These are phyloP conservation scores for Aricia agestis DNA, from an alignment of 1,140 invertebrate species.

Conservation along the genomic window DNA sequence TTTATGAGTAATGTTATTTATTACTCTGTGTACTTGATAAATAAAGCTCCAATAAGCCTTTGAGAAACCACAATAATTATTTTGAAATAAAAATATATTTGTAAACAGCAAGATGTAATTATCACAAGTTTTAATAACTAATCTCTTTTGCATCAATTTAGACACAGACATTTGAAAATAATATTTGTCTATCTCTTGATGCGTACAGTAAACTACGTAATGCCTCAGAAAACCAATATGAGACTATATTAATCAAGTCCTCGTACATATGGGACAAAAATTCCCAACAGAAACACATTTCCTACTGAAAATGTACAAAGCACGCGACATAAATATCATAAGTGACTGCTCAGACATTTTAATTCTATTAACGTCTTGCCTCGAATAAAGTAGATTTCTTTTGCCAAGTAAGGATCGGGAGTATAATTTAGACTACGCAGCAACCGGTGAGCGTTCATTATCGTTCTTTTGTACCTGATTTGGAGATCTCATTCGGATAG, in stretches of 20 bases:
- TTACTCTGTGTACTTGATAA: not conserved
- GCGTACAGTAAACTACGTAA: too few species aligned
- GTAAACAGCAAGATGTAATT: too few species aligned
- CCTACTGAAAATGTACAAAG: not conserved
- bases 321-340: conserved; percentile 53
- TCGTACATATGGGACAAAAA: not conserved
- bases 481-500: conserved; percentile 75
- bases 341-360: conserved; percentile 61
- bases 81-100: too few species aligned
- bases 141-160: too few species aligned
- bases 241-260: too few species aligned
- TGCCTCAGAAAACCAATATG: too few species aligned
- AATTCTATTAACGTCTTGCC: conserved; percentile 70
- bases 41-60: not conserved
- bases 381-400: conserved; percentile 74
- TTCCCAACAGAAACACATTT: not conserved
- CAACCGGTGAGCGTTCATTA: conserved; percentile 75
- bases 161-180: too few species aligned
- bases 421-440: conserved; percentile 76
- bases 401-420: conserved; percentile 73
- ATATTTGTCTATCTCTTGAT: too few species aligned
- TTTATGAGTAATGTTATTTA: not conserved
- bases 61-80: too few species aligned
- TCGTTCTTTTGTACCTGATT: conserved; percentile 76
- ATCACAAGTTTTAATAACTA: too few species aligned